Evolutionary conservation across 2,888 invertebrate genomes (phyloP).

Genomic region (Amblyjoppa proteus): DNA sequence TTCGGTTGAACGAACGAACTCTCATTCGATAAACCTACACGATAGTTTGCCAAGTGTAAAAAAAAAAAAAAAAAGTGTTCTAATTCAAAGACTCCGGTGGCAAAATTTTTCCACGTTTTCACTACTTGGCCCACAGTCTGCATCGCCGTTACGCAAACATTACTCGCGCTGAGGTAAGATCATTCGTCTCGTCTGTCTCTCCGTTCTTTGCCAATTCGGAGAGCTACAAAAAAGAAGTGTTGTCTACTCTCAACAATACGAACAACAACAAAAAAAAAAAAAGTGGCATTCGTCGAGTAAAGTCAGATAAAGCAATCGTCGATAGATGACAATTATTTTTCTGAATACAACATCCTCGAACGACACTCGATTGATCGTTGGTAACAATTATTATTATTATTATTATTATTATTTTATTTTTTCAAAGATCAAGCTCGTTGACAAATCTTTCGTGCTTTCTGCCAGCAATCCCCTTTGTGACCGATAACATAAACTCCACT

Average conservation of each 20-base stretch:
- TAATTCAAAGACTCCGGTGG: background rate
- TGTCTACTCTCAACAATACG: no score
- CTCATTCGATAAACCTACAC: background rate
- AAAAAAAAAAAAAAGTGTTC: background rate
- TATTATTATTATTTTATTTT: no score
- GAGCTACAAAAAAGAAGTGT: background rate
- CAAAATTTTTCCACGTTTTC: background rate
- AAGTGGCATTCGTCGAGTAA: no score
- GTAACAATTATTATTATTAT: no score
- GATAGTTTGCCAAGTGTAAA: background rate
- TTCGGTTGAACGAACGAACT: background rate
- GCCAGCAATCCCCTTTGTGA: background rate
- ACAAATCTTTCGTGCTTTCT: background rate
- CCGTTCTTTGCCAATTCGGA: background rate
- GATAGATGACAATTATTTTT: no score
- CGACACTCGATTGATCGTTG: no score
- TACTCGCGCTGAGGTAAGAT: background rate
- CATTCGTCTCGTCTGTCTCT: background rate
- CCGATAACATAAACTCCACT: background rate
- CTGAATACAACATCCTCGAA: no score
- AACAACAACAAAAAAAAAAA: no score
- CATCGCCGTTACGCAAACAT: conserved; percentile 12
- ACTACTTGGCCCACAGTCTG: conserved; percentile 1
- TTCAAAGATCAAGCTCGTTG: no score
- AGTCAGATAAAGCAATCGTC: no score